These are phyloP conservation scores for Halcyon leucocephala DNA, from an alignment of 2,797 vertebrate genomes.

Conservation along the genomic window DNA sequence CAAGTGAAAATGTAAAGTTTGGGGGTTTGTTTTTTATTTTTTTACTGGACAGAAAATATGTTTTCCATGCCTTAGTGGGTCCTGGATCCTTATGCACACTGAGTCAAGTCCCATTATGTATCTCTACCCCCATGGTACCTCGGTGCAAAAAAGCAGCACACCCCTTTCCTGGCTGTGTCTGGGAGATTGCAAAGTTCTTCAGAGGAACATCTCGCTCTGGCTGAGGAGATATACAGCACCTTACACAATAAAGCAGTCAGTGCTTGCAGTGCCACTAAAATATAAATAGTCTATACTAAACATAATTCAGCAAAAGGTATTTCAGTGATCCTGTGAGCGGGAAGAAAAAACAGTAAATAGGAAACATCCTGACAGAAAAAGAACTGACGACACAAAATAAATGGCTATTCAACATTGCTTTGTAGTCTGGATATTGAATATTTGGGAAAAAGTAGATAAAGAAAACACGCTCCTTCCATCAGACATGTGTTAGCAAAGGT, in stretches of 20 bases:
- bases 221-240: neutral
- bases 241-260: neutral
- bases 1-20: neutral
- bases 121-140: fast-evolving
- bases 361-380: neutral
- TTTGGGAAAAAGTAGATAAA: neutral
- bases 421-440: neutral
- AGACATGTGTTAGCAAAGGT: neutral
- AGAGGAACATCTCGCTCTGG: neutral
- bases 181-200: neutral
- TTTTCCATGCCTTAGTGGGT: neutral
- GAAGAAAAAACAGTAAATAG: neutral
- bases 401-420: neutral
- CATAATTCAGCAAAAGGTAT: neutral
- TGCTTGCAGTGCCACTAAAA: neutral
- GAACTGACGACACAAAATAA: neutral
- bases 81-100: neutral
- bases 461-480: neutral
- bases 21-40: neutral
- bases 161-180: neutral
- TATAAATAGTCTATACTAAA: neutral
- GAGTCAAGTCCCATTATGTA: neutral
- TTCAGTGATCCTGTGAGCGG: neutral
- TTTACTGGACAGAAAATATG: neutral
- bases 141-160: neutral